Evolutionary conservation across 1,140 invertebrate species (phyloP), one percentile per base, ranked within the genome.

Genomic region (Wiebesia pumilae): DNA sequence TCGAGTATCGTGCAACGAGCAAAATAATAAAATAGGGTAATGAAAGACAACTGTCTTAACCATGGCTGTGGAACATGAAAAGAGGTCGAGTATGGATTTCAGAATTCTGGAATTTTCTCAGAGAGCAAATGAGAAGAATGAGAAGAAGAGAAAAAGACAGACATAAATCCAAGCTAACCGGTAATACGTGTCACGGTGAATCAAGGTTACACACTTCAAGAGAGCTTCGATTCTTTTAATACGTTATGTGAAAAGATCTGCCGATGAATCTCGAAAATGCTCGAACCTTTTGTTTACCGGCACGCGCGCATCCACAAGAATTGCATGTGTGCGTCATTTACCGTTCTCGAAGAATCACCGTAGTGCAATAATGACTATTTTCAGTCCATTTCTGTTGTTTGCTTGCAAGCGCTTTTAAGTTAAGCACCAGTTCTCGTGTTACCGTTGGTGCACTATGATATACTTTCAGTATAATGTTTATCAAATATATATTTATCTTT

Each of bases 201-300:
- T 84, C 83, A 84, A 84, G 83, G 83, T 84, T 84, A 84, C 83
- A 40, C 47, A 38, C 33, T 30, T 27, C 38, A 30, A 19, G 3
- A 27, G 33, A n/a, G 19, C 40, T 12, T 33, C 4, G 16, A 14
- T 38, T 30, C 33, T 71, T 21, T 24, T 40, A 40, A 40, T 21
- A 16, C 35, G 24, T 38, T 4, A 24, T 35, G 35, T 38, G 40
- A 38, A 71, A 19, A 38, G 16, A 30, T 9, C 3, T 71, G 19
- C 9, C 14, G n/a, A 69, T 69, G 30, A 35, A 4, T 9, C 67
- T 69, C 67, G 67, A 35, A 30, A 35, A 69, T 69, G 16, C 67
- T 33, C 30, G 6, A 19, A 14, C 35, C 21, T 14, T 14, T 24
- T 62, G 2, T 27, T 6, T 10, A 62, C 58, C 58, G 58, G 58